These are phyloP conservation scores for Sigmodon hispidus DNA, from an alignment of 2,113 vertebrate genomes.

Conservation along the genomic window DNA sequence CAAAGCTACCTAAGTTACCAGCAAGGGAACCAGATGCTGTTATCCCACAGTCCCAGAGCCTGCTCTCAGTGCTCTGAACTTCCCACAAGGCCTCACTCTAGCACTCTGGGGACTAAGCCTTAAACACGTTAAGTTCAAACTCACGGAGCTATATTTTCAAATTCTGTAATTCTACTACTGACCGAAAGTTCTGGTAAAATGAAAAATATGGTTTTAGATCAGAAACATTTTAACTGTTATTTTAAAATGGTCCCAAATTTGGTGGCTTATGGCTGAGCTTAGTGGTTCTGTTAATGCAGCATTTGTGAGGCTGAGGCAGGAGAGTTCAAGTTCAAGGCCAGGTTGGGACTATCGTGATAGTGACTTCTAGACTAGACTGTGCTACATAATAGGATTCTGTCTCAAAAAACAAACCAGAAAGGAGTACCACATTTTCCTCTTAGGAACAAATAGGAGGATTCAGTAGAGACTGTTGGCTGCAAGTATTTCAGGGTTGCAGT, in stretches of 20 bases:
- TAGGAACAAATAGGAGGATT: background rate
- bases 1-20: background rate
- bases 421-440: background rate
- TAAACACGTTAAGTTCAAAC: background rate
- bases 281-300: background rate
- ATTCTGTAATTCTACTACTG: background rate
- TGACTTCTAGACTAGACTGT: background rate
- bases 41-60: background rate
- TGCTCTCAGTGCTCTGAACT: background rate
- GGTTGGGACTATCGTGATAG: background rate
- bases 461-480: background rate
- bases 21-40: too few relatives aligned
- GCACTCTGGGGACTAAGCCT: background rate
- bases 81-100: background rate
- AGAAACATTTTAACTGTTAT: background rate
- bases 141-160: background rate
- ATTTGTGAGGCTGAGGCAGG: background rate
- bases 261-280: background rate
- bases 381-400: background rate
- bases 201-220: slow-evolving; percentile 30
- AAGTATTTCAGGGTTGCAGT: background rate
- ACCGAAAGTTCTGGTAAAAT: slow-evolving; percentile 1
- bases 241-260: background rate
- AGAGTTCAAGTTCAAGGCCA: background rate
- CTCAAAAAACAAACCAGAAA: background rate